Conservation (phyloP, 2,797 vertebrate genomes). For the Pseudochirops corinnae region DNA sequence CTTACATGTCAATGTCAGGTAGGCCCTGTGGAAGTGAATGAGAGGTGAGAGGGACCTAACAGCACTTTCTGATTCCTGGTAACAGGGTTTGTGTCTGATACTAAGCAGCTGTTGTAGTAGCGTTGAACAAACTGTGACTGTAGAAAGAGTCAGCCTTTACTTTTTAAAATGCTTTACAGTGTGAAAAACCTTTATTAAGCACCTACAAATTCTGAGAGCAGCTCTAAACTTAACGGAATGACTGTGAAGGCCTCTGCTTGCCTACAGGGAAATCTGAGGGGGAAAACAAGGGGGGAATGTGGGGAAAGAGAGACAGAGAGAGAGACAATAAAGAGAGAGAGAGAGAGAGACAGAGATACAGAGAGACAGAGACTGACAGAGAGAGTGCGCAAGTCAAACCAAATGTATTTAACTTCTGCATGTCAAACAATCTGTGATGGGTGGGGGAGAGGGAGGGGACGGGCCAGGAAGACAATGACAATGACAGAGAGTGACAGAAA, state of each 20-base stretch:
- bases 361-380: too few relatives aligned
- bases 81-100: not conserved
- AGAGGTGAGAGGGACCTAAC: not conserved
- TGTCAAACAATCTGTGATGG: too few relatives aligned
- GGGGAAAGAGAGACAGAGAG: too few relatives aligned
- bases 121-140: not conserved
- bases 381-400: too few relatives aligned
- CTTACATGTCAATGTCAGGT: not conserved
- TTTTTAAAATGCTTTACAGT: not conserved
- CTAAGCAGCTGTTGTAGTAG: not conserved
- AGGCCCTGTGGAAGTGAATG: not conserved
- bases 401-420: too few relatives aligned
- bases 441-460: too few relatives aligned
- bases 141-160: not conserved
- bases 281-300: too few relatives aligned
- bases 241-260: not conserved
- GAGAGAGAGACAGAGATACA: too few relatives aligned
- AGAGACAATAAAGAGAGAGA: too few relatives aligned
- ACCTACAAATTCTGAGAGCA: not conserved
- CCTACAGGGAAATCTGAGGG: not conserved
- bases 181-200: not conserved
- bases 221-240: not conserved
- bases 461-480: too few relatives aligned
- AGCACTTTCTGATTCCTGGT: not conserved
- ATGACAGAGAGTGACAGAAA: too few relatives aligned